phyloP scores from a whole-genome alignment of 2,888 invertebrate species.

The Onthophagus sagittarius region DNA sequence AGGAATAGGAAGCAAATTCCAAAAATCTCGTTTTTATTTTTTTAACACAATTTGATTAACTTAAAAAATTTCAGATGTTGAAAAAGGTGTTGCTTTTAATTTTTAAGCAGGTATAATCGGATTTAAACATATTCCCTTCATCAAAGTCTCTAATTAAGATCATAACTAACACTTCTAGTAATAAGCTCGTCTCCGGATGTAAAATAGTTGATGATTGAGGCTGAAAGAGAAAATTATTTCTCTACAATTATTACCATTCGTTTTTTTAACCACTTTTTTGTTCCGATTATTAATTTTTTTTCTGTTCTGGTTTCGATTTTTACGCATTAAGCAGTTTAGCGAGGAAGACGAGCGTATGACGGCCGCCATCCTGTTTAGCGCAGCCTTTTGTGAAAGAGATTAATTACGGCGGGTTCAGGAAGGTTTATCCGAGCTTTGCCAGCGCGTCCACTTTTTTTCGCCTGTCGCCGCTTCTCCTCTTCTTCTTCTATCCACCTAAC shows the following conservation, averaged over 20 bases:
- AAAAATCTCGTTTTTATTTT: too few relatives aligned
- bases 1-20: too few relatives aligned
- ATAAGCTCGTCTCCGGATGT: too few relatives aligned
- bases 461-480: background rate
- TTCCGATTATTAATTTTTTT: background rate
- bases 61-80: too few relatives aligned
- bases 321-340: conserved; percentile 14
- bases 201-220: too few relatives aligned
- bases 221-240: too few relatives aligned
- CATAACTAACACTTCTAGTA: too few relatives aligned
- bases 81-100: too few relatives aligned
- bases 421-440: conserved; percentile 2
- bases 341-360: conserved; percentile 9
- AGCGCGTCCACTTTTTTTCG: background rate
- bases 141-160: too few relatives aligned
- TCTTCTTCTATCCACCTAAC: background rate
- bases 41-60: too few relatives aligned
- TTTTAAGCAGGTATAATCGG: too few relatives aligned
- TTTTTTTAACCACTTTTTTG: background rate
- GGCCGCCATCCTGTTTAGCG: conserved; percentile 9
- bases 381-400: conserved; percentile 10
- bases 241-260: background rate
- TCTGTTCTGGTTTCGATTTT: background rate
- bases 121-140: too few relatives aligned
- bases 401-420: conserved; percentile 8